phyloP scores from a whole-genome alignment of 1,140 invertebrate genomes.

The Aporrectodea caliginosa region DNA sequence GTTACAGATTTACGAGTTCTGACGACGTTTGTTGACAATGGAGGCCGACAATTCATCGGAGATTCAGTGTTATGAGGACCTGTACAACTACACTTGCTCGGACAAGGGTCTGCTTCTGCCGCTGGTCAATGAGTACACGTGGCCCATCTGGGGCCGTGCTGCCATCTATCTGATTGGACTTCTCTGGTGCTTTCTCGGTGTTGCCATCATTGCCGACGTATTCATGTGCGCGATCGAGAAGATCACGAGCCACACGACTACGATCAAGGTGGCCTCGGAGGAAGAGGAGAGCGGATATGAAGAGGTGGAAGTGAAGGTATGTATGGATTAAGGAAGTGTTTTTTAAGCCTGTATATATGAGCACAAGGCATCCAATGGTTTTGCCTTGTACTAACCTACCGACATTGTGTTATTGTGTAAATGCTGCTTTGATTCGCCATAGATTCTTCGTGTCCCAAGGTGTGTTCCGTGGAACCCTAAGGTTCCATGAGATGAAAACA shows the following conservation, averaged over 20 bases:
- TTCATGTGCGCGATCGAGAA: conserved; percentile 67
- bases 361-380: no score
- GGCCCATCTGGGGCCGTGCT: conserved; percentile 55
- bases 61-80: conserved; percentile 9
- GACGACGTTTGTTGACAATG: no score
- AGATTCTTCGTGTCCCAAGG: no score
- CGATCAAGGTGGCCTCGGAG: conserved; percentile 52
- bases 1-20: no score
- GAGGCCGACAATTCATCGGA: background rate
- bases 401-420: no score
- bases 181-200: conserved; percentile 60
- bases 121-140: conserved; percentile 60
- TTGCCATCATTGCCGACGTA: conserved; percentile 63
- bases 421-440: no score
- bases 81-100: conserved; percentile 53
- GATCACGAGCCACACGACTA: conserved; percentile 65
- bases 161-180: conserved; percentile 60
- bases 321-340: no score
- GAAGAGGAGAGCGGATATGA: conserved; percentile 37
- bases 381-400: no score
- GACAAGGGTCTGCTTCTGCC: conserved; percentile 60
- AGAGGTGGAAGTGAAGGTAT: conserved; percentile 47
- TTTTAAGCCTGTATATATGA: no score
- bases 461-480: no score
- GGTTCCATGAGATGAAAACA: no score